Evolutionary conservation across 1,140 invertebrate species (phyloP).

Genomic region (Drosophila truncata): DNA sequence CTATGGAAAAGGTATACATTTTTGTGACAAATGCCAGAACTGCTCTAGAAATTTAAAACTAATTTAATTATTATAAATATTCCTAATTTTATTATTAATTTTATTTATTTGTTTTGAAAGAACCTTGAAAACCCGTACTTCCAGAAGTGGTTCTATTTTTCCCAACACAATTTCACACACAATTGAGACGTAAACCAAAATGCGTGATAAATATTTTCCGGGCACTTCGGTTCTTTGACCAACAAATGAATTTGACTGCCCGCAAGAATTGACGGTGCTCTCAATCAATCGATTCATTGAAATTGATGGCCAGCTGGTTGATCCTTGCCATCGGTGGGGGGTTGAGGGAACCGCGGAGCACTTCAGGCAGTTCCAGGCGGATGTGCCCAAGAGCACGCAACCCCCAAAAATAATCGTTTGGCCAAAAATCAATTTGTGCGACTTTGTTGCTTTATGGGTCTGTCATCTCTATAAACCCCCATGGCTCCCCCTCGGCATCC

Average conservation of each 20-base stretch:
- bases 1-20: not conserved
- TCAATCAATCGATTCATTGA: slow-evolving; percentile 74
- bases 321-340: slow-evolving; percentile 13
- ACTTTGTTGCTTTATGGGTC: slow-evolving; percentile 69
- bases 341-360: not conserved
- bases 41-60: not conserved
- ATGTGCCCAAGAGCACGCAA: slow-evolving; percentile 61
- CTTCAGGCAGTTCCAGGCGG: slow-evolving; percentile 18
- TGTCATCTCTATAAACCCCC: slow-evolving; percentile 17
- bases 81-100: not conserved
- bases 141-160: not conserved
- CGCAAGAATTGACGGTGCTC: slow-evolving; percentile 51
- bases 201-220: slow-evolving; percentile 40
- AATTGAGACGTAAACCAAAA: slow-evolving; percentile 54
- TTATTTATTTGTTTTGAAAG: not conserved
- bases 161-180: not conserved
- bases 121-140: not conserved
- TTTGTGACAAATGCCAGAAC: not conserved
- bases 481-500: not conserved
- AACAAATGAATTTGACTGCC: slow-evolving; percentile 52
- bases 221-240: slow-evolving; percentile 55
- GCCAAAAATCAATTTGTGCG: slow-evolving; percentile 79
- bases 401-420: slow-evolving; percentile 58
- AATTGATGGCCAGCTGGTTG: slow-evolving; percentile 59
- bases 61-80: not conserved